Evolutionary conservation across 2,888 invertebrate species (phyloP), one percentile per base, ranked within the genome.

Genomic region (Nemapogon koenigi): DNA sequence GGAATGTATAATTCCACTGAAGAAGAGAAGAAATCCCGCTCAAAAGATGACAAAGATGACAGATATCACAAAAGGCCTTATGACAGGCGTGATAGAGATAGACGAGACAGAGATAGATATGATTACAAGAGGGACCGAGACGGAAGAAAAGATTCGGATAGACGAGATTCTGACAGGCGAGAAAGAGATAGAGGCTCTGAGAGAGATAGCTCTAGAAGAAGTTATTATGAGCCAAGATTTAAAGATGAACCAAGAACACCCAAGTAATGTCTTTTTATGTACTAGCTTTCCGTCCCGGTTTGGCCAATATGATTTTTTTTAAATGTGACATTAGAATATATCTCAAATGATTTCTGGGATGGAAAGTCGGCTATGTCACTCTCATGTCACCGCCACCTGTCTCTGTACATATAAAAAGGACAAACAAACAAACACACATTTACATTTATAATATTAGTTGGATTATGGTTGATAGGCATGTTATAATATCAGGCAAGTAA

Each of bases 211-310:
- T 80, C 62, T 44, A 55, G 83, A 56, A 59, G 76, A 36, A 80
- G 79, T 49, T 69, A 75, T 44, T 80, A 80, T 56, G 81, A 85
- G 16, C 83, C 84, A 0, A 80, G 87, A 33, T 91, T 91, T 55
- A 87, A 83, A 55, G 93, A 94, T 73, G 95, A 94, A 58, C 94
- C 95, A 0, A 83, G 83, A 42, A 96, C 95, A 8, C 96, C 96
- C 1, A 85, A 83, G 66, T 82, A 57, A 42, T 35, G n/a, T n/a
- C n/a, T n/a, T n/a, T n/a, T n/a, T n/a, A n/a, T n/a, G n/a, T n/a
- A n/a, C n/a, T n/a, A n/a, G n/a, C n/a, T n/a, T n/a, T n/a, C n/a
- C n/a, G n/a, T n/a, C n/a, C n/a, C n/a, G n/a, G n/a, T n/a, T n/a
- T n/a, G n/a, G n/a, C n/a, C n/a, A n/a, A n/a, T n/a, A n/a, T n/a